Percentiles rank a stretch among this genome's conserved stretches.
Conservation (phyloP, 2,888 invertebrate species). For the Helobdella robusta region DNA sequence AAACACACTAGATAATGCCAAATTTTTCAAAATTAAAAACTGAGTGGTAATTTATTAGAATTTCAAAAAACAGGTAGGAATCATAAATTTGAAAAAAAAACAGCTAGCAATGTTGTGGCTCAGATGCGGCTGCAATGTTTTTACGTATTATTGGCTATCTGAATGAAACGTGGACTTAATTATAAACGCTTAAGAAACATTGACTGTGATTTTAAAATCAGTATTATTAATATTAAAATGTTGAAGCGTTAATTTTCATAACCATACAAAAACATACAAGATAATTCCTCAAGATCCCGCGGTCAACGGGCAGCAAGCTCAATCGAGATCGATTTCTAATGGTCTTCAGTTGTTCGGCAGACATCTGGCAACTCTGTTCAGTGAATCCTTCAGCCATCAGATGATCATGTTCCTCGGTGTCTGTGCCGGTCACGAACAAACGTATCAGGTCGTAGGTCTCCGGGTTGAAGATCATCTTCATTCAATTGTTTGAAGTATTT, state of each 20-base stretch:
- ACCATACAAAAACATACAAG: slow-evolving; percentile 1
- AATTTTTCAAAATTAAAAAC: no score
- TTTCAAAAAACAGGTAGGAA: no score
- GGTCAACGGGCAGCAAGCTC: slow-evolving; percentile 3
- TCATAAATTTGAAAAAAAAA: no score
- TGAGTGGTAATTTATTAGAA: no score
- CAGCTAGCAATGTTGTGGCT: no score
- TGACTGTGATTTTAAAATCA: neutral
- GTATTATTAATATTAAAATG: neutral
- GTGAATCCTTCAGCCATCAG: slow-evolving; percentile 10
- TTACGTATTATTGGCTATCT: no score
- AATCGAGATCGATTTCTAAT: neutral
- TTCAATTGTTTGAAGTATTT: no score
- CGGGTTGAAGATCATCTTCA: slow-evolving; percentile 15
- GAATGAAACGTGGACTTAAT: neutral
- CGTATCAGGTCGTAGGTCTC: slow-evolving; percentile 9
- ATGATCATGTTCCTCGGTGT: slow-evolving; percentile 10
- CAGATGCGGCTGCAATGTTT: no score
- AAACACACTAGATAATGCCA: no score
- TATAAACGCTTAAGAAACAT: neutral
- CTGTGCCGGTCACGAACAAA: slow-evolving; percentile 18
- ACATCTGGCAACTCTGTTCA: neutral
- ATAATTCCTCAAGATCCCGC: neutral
- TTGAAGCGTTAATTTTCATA: neutral
- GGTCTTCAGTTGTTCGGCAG: neutral